Evolutionary conservation across 2,888 invertebrate species (phyloP), one percentile per base, ranked within the genome.

Genomic region (Craniophora ligustri): DNA sequence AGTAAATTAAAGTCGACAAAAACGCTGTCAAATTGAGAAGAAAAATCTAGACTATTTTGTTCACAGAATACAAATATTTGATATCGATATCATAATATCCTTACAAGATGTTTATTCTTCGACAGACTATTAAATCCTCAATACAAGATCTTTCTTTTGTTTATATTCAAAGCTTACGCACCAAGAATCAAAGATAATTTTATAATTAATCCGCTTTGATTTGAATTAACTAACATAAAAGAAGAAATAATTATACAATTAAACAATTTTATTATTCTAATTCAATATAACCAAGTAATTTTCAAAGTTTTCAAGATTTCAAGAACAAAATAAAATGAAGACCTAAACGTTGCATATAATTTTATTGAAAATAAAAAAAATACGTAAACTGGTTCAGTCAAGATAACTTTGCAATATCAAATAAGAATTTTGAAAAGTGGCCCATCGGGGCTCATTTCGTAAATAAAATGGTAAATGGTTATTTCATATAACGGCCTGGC

Each of bases 171-270:
- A n/a, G 18, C 7, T 38, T 5, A 30, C 19, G 16, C 18, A 23
- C 34, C n/a, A 0, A 34, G 11, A 7, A 45, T 14, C 40, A 42
- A 38, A 46, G 39, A 34, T 14, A 38, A 13, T 32, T 5, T n/a
- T 19, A n/a, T n/a, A n/a, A n/a, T n/a, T n/a, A n/a, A n/a, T n/a
- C n/a, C 28, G 10, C 26, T 35, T 32, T 40, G 49, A 26, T 59
- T 51, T 28, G 23, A 47, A 46, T 48, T 18, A 46, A 5, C 19
- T 0, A 35, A 51, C 51, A 47, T 63, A 46, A 59, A 63, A 47
- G 39, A 26, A 11, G 30, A 66, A 2, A 47, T 32, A 40, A 57
- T 57, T 13, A 13, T 11, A 35, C 30, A 63, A 45, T 45, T 45
- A 42, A 11, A 13, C 4, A 18, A 15, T 39, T 6, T 34, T 26